These are phyloP conservation scores for Eumerus sabulonum DNA, from an alignment of 2,888 invertebrate genomes.

Conservation along the genomic window DNA sequence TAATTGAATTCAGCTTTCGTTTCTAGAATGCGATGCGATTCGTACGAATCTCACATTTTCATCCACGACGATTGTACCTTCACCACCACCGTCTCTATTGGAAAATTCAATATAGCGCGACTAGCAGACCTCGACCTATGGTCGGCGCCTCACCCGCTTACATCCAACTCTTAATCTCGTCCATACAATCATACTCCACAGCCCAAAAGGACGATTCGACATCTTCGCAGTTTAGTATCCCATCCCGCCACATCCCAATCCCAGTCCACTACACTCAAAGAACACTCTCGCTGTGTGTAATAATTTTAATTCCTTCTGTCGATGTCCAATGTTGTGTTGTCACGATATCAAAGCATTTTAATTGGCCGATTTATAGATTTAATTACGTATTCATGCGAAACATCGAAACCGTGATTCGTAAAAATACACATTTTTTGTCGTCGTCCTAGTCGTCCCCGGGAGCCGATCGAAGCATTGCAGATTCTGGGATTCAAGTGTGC, in stretches of 20 bases:
- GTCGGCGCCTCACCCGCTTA: conserved; percentile 57
- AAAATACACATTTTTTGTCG: conserved; percentile 76
- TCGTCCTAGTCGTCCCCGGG: conserved; percentile 16
- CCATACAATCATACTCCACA: conserved; percentile 22
- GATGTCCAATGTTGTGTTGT: conserved; percentile 79
- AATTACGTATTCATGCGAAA: conserved; percentile 80
- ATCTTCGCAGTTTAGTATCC: conserved; percentile 29
- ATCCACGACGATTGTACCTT: too few species aligned
- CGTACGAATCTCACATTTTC: too few species aligned
- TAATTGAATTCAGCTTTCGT: too few species aligned
- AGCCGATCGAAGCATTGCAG: conserved; percentile 48
- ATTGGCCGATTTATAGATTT: conserved; percentile 80
- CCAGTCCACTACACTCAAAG: conserved; percentile 6
- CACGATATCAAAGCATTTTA: conserved; percentile 80
- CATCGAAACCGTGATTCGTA: conserved; percentile 80
- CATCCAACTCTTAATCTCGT: conserved; percentile 29
- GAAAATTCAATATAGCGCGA: conserved; percentile 46
- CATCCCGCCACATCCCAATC: not conserved
- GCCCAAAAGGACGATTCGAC: conserved; percentile 12
- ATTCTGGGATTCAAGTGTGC: conserved; percentile 55
- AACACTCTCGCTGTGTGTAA: conserved; percentile 65
- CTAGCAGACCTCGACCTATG: too few species aligned
- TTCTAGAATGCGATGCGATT: too few species aligned
- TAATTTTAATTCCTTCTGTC: conserved; percentile 71
- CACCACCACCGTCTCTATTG: conserved; percentile 19